phyloP scores from a whole-genome alignment of 2,113 vertebrate genomes.

The Epinephelus moara region DNA sequence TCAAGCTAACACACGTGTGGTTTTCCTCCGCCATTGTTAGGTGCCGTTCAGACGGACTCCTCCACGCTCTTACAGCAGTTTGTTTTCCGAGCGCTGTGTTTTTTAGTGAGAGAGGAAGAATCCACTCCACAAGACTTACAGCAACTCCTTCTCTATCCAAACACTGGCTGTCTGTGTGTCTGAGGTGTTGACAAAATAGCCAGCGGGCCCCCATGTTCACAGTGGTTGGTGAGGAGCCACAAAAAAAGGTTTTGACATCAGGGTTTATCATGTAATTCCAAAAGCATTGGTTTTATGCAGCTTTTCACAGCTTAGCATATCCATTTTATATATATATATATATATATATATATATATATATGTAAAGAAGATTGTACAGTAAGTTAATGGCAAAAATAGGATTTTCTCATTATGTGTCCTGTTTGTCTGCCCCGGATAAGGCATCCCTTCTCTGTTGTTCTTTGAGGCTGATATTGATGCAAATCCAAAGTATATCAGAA shows the following conservation, averaged over 20 bases:
- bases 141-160: slow-evolving; percentile 68
- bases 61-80: slow-evolving; percentile 58
- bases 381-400: background rate
- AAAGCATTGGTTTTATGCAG: background rate
- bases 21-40: slow-evolving; percentile 23
- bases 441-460: background rate
- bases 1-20: background rate
- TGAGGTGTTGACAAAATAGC: slow-evolving; percentile 52
- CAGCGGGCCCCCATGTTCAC: slow-evolving; percentile 15
- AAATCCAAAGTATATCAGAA: too few relatives aligned
- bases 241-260: slow-evolving; percentile 16
- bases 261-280: background rate
- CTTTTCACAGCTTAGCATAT: background rate
- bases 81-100: slow-evolving; percentile 68
- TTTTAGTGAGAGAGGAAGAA: slow-evolving; percentile 74
- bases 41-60: slow-evolving; percentile 9
- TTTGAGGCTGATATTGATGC: too few relatives aligned
- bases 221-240: background rate
- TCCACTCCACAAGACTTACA: slow-evolving; percentile 72
- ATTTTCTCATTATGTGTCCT: background rate
- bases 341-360: too few relatives aligned
- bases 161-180: slow-evolving; percentile 56
- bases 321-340: background rate
- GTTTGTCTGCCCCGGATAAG: background rate
- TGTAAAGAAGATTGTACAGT: background rate